phyloP scores from a whole-genome alignment of 2,797 vertebrate genomes.

The Neostethus bicornis region DNA sequence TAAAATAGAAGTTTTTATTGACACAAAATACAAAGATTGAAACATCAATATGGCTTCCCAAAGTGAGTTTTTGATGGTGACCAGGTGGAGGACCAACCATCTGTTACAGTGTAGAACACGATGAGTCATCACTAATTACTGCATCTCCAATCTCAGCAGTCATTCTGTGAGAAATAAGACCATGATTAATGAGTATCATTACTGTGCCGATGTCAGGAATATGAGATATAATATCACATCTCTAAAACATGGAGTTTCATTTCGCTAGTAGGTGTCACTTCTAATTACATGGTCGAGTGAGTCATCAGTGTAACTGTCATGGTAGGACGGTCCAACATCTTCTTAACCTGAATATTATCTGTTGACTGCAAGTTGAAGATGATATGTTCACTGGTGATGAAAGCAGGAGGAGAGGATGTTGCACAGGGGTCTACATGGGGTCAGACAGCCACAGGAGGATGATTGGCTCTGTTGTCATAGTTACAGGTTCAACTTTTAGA shows the following conservation, averaged over 20 bases:
- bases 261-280: conserved; percentile 21
- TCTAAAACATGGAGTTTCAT: conserved; percentile 16
- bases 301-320: conserved; percentile 44
- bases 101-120: conserved; percentile 10
- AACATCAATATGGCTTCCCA: neutral
- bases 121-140: conserved; percentile 63
- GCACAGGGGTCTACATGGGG: neutral
- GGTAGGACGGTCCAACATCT: neutral
- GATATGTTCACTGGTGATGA: too few species aligned
- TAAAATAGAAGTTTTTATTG: conserved; percentile 18
- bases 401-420: neutral
- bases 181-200: conserved; percentile 55
- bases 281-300: conserved; percentile 49
- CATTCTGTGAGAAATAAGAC: conserved; percentile 31
- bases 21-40: conserved; percentile 8
- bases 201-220: conserved; percentile 16
- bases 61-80: conserved; percentile 33
- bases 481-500: too few species aligned
- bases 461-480: too few species aligned
- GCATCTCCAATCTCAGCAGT: conserved; percentile 31
- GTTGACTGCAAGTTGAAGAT: neutral
- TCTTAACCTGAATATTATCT: neutral
- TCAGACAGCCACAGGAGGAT: too few species aligned
- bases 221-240: conserved; percentile 21
- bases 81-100: neutral